Evolutionary conservation across 2,797 vertebrate species (phyloP), one percentile per base, ranked within the genome.

Genomic region (Neopelma chrysocephalum): DNA sequence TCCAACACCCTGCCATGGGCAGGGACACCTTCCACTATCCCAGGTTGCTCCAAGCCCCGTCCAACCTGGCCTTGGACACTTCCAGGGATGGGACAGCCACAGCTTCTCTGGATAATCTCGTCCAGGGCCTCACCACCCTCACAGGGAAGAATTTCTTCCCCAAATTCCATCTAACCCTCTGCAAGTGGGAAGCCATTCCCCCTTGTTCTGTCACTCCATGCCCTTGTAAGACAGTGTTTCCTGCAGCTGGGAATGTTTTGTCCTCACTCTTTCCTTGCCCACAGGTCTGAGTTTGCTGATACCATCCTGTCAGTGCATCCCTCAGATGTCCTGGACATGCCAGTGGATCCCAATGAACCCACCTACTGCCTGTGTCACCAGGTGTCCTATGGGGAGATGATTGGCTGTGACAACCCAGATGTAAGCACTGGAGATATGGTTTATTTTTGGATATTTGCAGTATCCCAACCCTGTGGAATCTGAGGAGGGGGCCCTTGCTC

Each of bases 311-410:
- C 99, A 0, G 99, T 99, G 97, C 99, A 99, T 47, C 99, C 99
- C 6, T 99, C 99, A 0, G 99, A 99, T 9, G 99, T 99, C 62
- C 97, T 99, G 78, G 99, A 99, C 97, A 99, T 99, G 99, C 99
- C 99, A 0, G 99, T 99, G 48, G 99, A 99, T 93, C 99, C 99
- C 64, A 99, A 99, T 0, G 99, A 99, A 71, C 99, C 99, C 12
- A 99, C 99, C 0, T 99, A 99, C 96, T 99, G 99, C 96, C 96
- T 99, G 84, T 99, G 99, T 93, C 99, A 99, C 95, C 99, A 99
- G 97, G 99, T 99, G 97, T 99, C 99, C 58, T 99, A 99, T 0
- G 99, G 99, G 91, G 99, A 99, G 96, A 99, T 99, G 99, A 99
- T 99, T 32, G 99, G 99, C 95, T 99, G 99, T n/a, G 99, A 99